Percentiles rank a stretch among this genome's conserved stretches.
Conservation (phyloP, 2,797 vertebrate genomes). For the Tinamus major region DNA sequence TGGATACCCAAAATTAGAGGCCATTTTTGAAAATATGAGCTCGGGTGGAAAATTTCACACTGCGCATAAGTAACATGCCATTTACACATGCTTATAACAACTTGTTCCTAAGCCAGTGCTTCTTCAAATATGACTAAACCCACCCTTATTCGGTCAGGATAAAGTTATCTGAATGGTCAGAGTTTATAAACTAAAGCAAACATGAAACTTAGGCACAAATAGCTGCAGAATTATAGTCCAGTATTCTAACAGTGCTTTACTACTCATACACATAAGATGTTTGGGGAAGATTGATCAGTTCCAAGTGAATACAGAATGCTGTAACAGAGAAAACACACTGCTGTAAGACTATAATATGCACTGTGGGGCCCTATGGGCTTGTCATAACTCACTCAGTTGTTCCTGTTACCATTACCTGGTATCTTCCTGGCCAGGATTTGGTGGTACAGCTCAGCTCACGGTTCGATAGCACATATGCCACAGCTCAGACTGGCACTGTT, state of each 20-base stretch:
- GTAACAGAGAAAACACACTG: background rate
- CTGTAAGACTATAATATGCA: background rate
- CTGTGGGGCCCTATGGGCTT: background rate
- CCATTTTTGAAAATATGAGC: slow-evolving; percentile 14
- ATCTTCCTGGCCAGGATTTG: background rate
- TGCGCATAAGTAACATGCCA: background rate
- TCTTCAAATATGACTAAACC: background rate
- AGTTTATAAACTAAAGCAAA: slow-evolving; percentile 39
- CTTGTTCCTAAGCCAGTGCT: background rate
- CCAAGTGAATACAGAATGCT: background rate
- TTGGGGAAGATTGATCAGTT: background rate
- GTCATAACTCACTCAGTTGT: background rate
- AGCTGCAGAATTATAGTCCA: background rate
- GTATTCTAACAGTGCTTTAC: background rate
- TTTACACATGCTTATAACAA: slow-evolving; percentile 34
- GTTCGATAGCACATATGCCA: no score
- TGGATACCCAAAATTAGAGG: slow-evolving; percentile 56
- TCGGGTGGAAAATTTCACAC: slow-evolving; percentile 14
- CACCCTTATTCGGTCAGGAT: background rate
- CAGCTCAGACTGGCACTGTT: background rate
- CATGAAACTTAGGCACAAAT: slow-evolving; percentile 18
- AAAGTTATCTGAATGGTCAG: slow-evolving; percentile 4
- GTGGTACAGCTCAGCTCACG: background rate
- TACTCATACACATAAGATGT: background rate
- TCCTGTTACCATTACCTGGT: background rate